Percentiles rank a stretch among this genome's conserved stretches.
These are phyloP conservation scores for Heterotis niloticus DNA, from an alignment of 2,113 vertebrate genomes.

Conservation along the genomic window DNA sequence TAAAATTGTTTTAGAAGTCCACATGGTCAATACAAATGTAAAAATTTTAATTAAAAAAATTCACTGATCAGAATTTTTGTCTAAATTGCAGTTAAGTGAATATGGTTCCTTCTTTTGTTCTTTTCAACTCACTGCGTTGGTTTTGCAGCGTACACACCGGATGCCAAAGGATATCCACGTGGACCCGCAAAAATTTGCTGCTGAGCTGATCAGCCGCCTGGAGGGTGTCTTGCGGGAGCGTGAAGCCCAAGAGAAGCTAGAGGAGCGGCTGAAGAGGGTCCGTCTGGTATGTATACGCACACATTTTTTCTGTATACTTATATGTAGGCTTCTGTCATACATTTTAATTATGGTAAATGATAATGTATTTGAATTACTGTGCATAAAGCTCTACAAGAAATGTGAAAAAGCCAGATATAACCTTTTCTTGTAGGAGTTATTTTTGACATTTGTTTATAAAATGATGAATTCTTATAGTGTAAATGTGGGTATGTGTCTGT, in stretches of 20 bases:
- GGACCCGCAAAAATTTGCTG: slow-evolving; percentile 90
- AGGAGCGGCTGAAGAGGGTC: slow-evolving; percentile 87
- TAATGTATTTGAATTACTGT: neutral
- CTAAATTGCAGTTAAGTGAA: no score
- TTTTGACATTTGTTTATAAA: slow-evolving; percentile 23
- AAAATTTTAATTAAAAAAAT: no score
- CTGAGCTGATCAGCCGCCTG: slow-evolving; percentile 86
- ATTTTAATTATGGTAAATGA: neutral
- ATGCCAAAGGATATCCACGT: slow-evolving; percentile 93
- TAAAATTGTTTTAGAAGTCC: no score
- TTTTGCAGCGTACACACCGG: slow-evolving; percentile 78
- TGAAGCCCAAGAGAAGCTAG: slow-evolving; percentile 83
- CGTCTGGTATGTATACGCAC: slow-evolving; percentile 69
- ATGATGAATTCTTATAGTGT: neutral
- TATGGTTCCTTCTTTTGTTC: no score
- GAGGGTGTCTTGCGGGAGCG: slow-evolving; percentile 84
- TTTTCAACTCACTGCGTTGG: no score
- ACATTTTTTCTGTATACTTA: neutral
- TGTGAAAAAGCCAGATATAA: neutral
- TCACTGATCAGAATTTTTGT: no score
- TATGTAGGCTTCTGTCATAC: neutral
- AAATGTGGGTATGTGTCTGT: no score
- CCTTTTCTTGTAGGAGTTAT: slow-evolving; percentile 5
- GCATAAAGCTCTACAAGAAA: no score
- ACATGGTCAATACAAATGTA: no score